phyloP scores from a whole-genome alignment of 2,888 invertebrate genomes.

The Drosophila imparisetae region DNA sequence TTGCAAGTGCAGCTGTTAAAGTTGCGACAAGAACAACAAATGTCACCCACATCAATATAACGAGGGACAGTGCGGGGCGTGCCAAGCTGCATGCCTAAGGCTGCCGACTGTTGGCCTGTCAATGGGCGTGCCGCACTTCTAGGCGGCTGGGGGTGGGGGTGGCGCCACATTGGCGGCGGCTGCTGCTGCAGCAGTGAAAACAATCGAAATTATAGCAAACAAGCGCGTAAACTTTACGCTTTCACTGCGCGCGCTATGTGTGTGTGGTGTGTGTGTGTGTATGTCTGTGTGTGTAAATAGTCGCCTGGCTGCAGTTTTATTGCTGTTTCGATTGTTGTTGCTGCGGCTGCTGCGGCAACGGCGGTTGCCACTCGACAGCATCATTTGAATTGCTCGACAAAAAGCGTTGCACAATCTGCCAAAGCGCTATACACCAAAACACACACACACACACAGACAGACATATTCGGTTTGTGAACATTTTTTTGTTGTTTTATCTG shows the following conservation, averaged over 20 bases:
- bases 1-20: slow-evolving; percentile 53
- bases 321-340: slow-evolving; percentile 51
- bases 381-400: slow-evolving; percentile 75
- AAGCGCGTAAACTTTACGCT: slow-evolving; percentile 79
- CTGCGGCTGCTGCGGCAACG: slow-evolving; percentile 40
- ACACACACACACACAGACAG: slow-evolving; percentile 22
- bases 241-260: slow-evolving; percentile 41
- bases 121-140: slow-evolving; percentile 40
- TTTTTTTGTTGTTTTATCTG: slow-evolving; percentile 28
- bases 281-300: slow-evolving; percentile 18
- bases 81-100: background rate
- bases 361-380: slow-evolving; percentile 51
- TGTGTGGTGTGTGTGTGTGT: slow-evolving; percentile 21
- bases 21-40: slow-evolving; percentile 42
- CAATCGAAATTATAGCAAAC: slow-evolving; percentile 81
- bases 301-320: slow-evolving; percentile 49
- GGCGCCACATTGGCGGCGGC: slow-evolving; percentile 26
- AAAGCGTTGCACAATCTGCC: slow-evolving; percentile 61
- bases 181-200: slow-evolving; percentile 62
- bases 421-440: slow-evolving; percentile 55
- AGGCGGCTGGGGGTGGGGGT: background rate
- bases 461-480: slow-evolving; percentile 4
- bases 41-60: slow-evolving; percentile 70
- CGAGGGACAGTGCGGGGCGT: slow-evolving; percentile 5
- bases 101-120: slow-evolving; percentile 26